phyloP scores from a whole-genome alignment of 2,888 invertebrate species.

The Noctua fimbriata region DNA sequence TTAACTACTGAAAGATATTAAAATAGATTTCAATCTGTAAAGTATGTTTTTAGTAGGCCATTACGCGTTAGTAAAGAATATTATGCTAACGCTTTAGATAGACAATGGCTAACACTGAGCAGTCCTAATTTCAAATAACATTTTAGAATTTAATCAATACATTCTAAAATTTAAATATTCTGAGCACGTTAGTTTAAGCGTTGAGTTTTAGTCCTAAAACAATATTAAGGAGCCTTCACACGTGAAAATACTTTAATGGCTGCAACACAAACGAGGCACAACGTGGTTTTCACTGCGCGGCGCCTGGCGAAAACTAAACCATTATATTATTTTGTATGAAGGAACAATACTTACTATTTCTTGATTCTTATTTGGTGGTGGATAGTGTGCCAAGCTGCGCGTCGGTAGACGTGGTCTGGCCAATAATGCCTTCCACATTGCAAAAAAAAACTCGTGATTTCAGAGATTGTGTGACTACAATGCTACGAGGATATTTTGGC shows the following conservation, averaged over 20 bases:
- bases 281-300: background rate
- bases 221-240: conserved; percentile 45
- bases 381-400: too few relatives aligned
- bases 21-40: background rate
- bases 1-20: conserved; percentile 1
- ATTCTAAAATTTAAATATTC: conserved; percentile 27
- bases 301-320: background rate
- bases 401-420: background rate
- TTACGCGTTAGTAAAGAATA: background rate
- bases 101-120: background rate
- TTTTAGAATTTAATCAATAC: conserved; percentile 37
- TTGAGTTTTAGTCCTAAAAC: conserved; percentile 56
- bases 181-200: conserved; percentile 32
- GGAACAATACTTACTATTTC: background rate
- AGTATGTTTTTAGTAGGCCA: conserved; percentile 17
- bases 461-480: background rate
- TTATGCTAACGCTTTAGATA: conserved; percentile 11
- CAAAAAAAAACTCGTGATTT: too few relatives aligned
- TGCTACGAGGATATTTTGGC: background rate
- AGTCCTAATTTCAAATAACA: conserved; percentile 27
- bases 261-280: background rate
- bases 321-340: background rate
- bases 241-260: background rate
- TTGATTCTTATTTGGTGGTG: background rate
- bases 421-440: background rate